A percentile compares a stretch with the other conserved stretches of the same genome.
Conservation (phyloP, 2,797 vertebrate species). For the Danio albolineatus region DNA sequence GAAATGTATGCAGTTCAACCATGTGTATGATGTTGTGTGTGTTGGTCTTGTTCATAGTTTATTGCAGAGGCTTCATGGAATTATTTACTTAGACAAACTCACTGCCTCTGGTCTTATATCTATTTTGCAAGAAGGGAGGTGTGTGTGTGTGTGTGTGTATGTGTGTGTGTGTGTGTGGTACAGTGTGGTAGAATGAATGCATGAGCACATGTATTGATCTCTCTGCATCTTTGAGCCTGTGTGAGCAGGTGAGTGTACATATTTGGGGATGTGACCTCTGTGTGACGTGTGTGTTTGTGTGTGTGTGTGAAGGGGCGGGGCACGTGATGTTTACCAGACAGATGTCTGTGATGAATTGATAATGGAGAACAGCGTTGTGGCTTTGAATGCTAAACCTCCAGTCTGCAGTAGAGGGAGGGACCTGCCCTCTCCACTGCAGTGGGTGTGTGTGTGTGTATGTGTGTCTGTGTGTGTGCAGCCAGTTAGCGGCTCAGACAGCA, state of each 20-base stretch:
- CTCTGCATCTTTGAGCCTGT: slow-evolving; percentile 6
- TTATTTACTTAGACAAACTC: neutral
- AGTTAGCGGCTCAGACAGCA: slow-evolving; percentile 17
- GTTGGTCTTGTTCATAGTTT: slow-evolving; percentile 10
- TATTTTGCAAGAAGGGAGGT: neutral
- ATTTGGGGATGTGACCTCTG: neutral
- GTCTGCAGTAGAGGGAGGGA: slow-evolving; percentile 63
- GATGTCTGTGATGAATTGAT: slow-evolving; percentile 68
- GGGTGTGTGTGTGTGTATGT: slow-evolving; percentile 37
- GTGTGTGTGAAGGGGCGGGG: slow-evolving; percentile 45
- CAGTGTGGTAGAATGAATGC: neutral
- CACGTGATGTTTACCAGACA: slow-evolving; percentile 65
- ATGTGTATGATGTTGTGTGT: neutral
- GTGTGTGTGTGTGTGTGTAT: neutral
- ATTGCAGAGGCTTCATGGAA: neutral
- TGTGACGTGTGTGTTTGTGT: slow-evolving; percentile 14
- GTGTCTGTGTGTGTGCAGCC: slow-evolving; percentile 36
- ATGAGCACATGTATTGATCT: slow-evolving; percentile 13
- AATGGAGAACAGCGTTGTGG: slow-evolving; percentile 60
- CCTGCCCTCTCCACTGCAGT: slow-evolving; percentile 61
- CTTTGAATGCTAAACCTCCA: slow-evolving; percentile 63
- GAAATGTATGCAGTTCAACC: neutral
- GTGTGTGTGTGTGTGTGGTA: neutral
- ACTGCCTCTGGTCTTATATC: neutral
- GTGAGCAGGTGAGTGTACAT: slow-evolving; percentile 9